Evolutionary conservation across 2,797 vertebrate genomes (phyloP), one percentile per base, ranked within the genome.

Genomic region (Sebastes vulpes): DNA sequence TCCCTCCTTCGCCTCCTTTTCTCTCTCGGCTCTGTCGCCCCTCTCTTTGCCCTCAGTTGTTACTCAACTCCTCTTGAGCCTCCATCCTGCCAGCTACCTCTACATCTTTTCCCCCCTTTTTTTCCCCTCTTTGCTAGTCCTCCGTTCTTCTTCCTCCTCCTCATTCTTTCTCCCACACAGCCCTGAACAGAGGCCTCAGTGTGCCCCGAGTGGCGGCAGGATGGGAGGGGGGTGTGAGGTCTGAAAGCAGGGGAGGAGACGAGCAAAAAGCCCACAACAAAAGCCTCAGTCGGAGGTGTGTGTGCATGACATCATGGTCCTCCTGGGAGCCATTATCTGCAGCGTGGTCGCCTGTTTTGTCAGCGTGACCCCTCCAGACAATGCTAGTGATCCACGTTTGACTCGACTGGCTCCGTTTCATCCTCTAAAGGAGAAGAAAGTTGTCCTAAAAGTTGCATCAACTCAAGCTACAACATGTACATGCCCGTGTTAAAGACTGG

Each of bases 171-270:
- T 71, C 70, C 65, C 72, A 71, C 75, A 81, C 71, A 71, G 61
- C 38, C 9, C 32, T 77, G 82, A 94, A 95, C 92, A 95, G 94
- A 93, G 88, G 89, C 86, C 83, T 89, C 85, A 88, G 84, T 94
- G 92, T 94, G 85, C 35, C 35, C 38, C 35, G 70, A 80, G 81
- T 75, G 79, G 85, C 67, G 58, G 86, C 65, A 53, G 81, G 81
- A 57, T 75, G 65, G 60, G 65, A 26, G 72, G 42, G 26, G 52
- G 46, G 67, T 60, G 79, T 75, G 72, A 21, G 67, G 68, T 31
- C 63, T 81, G 74, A 84, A 81, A 82, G 76, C 67, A 72, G 60
- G 69, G 72, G 60, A 65, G 68, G 79, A 77, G 67, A 65, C 25
- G 60, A 63, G 72, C 56, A 66, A 74, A 75, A 72, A 65, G 57